Conservation (phyloP, 2,113 vertebrate species). For the Tachysurus vachellii region DNA sequence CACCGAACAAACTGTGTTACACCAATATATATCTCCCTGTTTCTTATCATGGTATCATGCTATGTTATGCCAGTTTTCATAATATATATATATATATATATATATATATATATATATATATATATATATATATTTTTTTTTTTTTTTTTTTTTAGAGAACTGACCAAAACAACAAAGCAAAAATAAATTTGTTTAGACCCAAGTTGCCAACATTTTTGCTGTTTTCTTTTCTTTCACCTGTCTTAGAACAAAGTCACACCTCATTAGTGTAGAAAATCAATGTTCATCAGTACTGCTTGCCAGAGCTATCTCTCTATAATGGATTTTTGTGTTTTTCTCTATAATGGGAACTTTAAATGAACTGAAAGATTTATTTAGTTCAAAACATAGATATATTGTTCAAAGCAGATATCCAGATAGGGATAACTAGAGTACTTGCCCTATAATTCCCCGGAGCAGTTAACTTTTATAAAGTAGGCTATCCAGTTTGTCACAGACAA, state of each 20-base stretch:
- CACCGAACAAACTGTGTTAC: neutral
- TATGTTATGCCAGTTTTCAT: neutral
- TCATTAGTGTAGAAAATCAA: conserved; percentile 42
- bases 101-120: no score
- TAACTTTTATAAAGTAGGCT: neutral
- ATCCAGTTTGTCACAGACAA: neutral
- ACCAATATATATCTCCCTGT: neutral
- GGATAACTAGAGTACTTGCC: neutral
- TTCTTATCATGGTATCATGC: neutral
- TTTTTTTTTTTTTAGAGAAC: no score
- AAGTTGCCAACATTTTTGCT: neutral
- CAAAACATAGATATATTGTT: neutral
- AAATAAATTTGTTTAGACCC: neutral
- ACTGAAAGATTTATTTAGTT: no score
- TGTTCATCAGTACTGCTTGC: neutral
- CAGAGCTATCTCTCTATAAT: conserved; percentile 5
- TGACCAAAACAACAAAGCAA: neutral
- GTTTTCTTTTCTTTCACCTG: neutral
- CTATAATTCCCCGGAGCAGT: neutral
- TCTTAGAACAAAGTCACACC: conserved; percentile 33
- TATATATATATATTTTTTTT: no score
- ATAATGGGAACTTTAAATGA: conserved; percentile 27
- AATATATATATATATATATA: no score
- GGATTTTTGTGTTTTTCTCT: neutral
- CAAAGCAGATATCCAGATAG: neutral